Evolutionary conservation across 2,888 invertebrate genomes (phyloP).

Genomic region (Trisateles emortualis): DNA sequence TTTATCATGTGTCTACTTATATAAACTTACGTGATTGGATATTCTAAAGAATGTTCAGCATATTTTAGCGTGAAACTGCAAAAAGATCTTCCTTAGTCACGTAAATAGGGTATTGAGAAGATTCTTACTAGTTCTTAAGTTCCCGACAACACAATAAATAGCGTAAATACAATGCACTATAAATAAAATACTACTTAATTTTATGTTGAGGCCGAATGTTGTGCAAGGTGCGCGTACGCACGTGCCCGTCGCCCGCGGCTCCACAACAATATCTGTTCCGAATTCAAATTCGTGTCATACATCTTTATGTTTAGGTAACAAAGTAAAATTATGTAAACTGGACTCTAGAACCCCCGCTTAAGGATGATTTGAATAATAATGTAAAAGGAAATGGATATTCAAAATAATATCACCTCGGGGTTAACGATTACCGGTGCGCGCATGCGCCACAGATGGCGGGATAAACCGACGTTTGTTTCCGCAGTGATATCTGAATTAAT

Average conservation of each 20-base stretch:
- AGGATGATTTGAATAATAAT: constrained; percentile 81
- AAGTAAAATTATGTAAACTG: constrained; percentile 70
- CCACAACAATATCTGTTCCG: constrained; percentile 77
- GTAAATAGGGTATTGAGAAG: constrained; percentile 40
- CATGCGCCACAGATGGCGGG: constrained; percentile 84
- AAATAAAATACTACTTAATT: constrained; percentile 72
- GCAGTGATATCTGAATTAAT: constrained; percentile 87
- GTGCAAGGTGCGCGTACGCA: constrained; percentile 84
- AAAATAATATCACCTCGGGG: constrained; percentile 87
- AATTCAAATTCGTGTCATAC: constrained; percentile 85
- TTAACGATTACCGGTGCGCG: constrained; percentile 86
- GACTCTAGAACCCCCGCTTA: constrained; percentile 73
- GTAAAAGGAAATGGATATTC: constrained; percentile 83
- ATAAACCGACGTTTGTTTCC: constrained; percentile 87
- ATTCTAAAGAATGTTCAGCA: neutral
- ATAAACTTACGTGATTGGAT: neutral
- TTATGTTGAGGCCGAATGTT: constrained; percentile 66
- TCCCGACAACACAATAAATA: constrained; percentile 46
- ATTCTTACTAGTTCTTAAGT: constrained; percentile 32
- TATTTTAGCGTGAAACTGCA: constrained; percentile 19
- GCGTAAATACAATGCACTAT: constrained; percentile 57
- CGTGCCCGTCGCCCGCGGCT: constrained; percentile 81
- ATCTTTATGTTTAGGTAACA: constrained; percentile 73
- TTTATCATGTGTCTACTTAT: neutral
- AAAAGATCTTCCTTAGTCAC: constrained; percentile 27